Evolutionary conservation across 2,113 vertebrate species (phyloP).

Genomic region (Myodes glareolus): DNA sequence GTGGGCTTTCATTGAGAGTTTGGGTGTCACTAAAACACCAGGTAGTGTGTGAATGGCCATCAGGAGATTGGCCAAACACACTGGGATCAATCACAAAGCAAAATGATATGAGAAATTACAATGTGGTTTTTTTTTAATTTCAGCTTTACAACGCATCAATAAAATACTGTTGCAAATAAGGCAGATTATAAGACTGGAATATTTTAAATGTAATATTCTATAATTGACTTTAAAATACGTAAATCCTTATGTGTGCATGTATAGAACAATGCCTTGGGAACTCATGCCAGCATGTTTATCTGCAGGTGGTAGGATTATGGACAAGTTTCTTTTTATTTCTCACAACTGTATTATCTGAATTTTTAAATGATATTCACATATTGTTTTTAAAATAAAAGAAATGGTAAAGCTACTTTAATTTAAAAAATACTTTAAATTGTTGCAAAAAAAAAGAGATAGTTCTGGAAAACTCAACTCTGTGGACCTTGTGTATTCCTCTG

Average conservation of each 20-base stretch:
- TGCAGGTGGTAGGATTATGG: not conserved
- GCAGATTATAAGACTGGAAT: not conserved
- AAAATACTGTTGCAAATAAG: slow-evolving; percentile 31
- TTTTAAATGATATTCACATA: not conserved
- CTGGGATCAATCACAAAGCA: not conserved
- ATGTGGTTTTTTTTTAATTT: not conserved
- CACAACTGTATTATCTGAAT: slow-evolving; percentile 34
- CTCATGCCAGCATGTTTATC: not conserved
- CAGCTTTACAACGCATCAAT: not conserved
- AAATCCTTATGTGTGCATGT: not conserved
- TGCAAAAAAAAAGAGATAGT: slow-evolving; percentile 1
- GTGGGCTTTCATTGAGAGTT: not conserved
- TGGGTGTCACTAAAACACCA: slow-evolving; percentile 30
- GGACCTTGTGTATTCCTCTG: not conserved
- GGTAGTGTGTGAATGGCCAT: not conserved
- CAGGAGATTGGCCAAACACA: not conserved
- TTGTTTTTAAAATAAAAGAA: slow-evolving; percentile 39
- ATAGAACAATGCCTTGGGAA: slow-evolving; percentile 20
- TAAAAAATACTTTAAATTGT: not conserved
- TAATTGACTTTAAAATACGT: not conserved
- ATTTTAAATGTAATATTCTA: not conserved
- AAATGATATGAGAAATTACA: not conserved
- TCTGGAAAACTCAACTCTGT: slow-evolving; percentile 4
- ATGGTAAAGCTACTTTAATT: slow-evolving; percentile 5
- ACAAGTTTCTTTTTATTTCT: not conserved